These are phyloP conservation scores for Sandelia bainsii DNA, from an alignment of 2,797 vertebrate genomes.

Conservation along the genomic window DNA sequence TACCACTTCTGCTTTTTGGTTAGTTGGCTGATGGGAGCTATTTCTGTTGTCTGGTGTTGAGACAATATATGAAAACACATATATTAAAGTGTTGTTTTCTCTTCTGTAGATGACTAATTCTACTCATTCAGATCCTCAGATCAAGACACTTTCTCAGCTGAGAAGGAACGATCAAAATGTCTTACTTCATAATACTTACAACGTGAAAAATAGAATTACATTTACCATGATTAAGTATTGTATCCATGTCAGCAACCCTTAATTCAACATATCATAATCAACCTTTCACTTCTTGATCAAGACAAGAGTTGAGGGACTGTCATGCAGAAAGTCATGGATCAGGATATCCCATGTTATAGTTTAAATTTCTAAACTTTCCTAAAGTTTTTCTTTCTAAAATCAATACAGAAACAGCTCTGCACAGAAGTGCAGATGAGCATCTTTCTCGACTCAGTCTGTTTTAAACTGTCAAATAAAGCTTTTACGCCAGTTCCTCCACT, in stretches of 20 bases:
- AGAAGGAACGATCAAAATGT: too few species aligned
- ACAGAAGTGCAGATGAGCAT: constrained; percentile 6
- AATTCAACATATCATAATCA: not conserved
- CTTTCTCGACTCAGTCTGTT: constrained; percentile 47
- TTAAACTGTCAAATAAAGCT: constrained; percentile 64
- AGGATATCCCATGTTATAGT: not conserved
- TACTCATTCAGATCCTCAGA: not conserved
- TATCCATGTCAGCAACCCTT: not conserved
- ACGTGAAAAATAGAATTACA: too few species aligned
- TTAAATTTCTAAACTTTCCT: not conserved
- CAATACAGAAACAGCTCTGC: constrained; percentile 8
- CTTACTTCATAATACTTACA: too few species aligned
- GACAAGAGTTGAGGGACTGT: not conserved
- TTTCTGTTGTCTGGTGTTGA: not conserved
- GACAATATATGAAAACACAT: not conserved
- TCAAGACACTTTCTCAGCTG: too few species aligned
- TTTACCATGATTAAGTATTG: too few species aligned
- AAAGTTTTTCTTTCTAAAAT: constrained; percentile 2
- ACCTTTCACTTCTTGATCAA: not conserved
- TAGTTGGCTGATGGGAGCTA: not conserved
- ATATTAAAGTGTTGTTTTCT: not conserved
- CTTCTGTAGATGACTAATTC: not conserved
- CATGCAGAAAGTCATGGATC: not conserved
- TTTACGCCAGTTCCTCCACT: constrained; percentile 46
- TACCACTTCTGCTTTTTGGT: not conserved